phyloP scores from a whole-genome alignment of 2,888 invertebrate genomes.

The Chesias legatella region DNA sequence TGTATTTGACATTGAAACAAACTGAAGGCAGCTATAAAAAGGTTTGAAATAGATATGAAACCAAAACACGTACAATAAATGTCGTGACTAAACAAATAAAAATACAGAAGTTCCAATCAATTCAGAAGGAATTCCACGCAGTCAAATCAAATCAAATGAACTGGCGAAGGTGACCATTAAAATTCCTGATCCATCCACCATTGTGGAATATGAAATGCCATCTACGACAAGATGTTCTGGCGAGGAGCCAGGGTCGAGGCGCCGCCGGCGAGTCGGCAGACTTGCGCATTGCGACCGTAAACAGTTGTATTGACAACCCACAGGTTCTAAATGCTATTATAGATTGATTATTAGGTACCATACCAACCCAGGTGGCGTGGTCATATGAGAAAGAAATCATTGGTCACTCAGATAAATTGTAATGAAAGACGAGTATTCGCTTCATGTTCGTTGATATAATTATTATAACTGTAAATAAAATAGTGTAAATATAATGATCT shows the following conservation, averaged over 20 bases:
- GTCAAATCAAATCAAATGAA: constrained; percentile 12
- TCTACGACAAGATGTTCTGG: constrained; percentile 52
- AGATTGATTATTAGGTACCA: neutral
- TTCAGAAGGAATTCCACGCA: constrained; percentile 10
- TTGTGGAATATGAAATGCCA: constrained; percentile 21
- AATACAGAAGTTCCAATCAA: constrained; percentile 8
- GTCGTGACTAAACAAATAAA: constrained; percentile 10
- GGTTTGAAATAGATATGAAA: constrained; percentile 10
- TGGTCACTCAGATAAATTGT: no score
- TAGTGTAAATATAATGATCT: no score
- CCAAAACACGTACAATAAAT: constrained; percentile 7
- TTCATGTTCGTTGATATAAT: no score
- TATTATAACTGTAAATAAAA: no score
- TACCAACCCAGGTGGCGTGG: no score
- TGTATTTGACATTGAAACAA: constrained; percentile 12
- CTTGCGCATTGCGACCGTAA: constrained; percentile 64
- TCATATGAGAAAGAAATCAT: no score
- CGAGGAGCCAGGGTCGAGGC: constrained; percentile 40
- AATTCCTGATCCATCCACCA: constrained; percentile 24
- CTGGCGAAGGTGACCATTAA: constrained; percentile 28
- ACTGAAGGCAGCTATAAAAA: constrained; percentile 7
- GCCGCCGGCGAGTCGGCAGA: constrained; percentile 28
- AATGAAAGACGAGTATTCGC: no score
- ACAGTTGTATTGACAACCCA: constrained; percentile 40
- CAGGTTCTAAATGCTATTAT: constrained; percentile 14